These are phyloP conservation scores for Halcyon smyrnensis DNA, from an alignment of 2,797 vertebrate species.

Conservation along the genomic window DNA sequence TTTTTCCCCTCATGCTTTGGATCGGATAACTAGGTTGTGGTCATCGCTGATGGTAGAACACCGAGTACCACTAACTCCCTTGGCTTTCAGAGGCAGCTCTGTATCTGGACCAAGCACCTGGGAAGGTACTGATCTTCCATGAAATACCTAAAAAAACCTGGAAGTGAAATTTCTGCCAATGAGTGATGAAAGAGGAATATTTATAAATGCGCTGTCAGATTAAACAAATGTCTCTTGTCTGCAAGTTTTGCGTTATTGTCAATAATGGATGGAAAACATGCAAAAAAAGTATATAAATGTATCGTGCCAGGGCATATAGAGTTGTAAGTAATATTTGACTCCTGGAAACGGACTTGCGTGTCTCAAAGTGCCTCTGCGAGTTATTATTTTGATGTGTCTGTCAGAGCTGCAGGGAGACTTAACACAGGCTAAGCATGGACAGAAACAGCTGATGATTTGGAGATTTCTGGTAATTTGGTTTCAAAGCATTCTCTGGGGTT, in stretches of 20 bases:
- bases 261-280: neutral
- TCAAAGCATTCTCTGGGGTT: neutral
- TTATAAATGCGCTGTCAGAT: neutral
- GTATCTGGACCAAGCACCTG: neutral
- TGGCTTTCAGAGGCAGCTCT: neutral
- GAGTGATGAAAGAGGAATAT: neutral
- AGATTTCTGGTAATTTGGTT: neutral
- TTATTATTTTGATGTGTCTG: neutral
- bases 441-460: neutral
- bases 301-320: neutral
- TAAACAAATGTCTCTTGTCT: neutral
- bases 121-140: neutral
- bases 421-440: neutral
- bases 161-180: neutral
- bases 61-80: fast-evolving
- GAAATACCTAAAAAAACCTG: neutral
- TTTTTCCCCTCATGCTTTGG: neutral
- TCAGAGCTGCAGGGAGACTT: neutral
- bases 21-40: neutral
- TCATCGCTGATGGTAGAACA: no score
- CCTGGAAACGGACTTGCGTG: neutral
- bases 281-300: neutral
- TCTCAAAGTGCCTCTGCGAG: neutral
- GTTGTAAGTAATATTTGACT: neutral
- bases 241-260: neutral